phyloP scores from a whole-genome alignment of 2,113 vertebrate genomes.

The Coturnix japonica region DNA sequence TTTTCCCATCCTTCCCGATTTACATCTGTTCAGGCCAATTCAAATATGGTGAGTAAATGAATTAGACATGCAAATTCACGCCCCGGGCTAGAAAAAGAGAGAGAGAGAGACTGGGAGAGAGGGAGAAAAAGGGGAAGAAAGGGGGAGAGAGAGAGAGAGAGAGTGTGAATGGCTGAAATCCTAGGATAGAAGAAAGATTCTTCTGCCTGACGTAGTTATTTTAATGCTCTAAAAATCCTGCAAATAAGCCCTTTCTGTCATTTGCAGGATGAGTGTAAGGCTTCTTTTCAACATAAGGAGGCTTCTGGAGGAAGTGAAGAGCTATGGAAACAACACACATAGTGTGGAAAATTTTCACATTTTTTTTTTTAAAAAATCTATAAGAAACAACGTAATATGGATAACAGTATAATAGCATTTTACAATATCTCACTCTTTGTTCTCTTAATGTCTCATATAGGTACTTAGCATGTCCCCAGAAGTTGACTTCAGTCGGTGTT shows the following conservation, averaged over 20 bases:
- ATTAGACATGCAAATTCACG: constrained; percentile 78
- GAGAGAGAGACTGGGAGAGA: constrained; percentile 48
- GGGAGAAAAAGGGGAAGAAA: constrained; percentile 63
- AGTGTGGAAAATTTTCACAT: constrained; percentile 99
- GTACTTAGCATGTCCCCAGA: constrained; percentile 95
- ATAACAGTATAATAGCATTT: constrained; percentile 99
- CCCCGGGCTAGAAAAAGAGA: constrained; percentile 74
- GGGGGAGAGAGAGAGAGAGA: constrained; percentile 25
- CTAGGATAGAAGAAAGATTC: constrained; percentile 86
- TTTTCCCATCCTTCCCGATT: constrained; percentile 89
- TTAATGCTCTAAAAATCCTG: constrained; percentile 88
- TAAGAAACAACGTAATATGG: constrained; percentile 99
- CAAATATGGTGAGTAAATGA: constrained; percentile 84
- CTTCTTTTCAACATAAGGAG: constrained; percentile 88
- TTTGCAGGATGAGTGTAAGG: constrained; percentile 89
- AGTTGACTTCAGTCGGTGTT: constrained; percentile 88
- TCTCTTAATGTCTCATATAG: constrained; percentile 96
- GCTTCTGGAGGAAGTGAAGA: constrained; percentile 90
- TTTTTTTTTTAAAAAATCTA: constrained; percentile 98
- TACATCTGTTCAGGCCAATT: constrained; percentile 89
- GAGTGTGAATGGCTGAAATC: constrained; percentile 87
- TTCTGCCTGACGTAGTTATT: constrained; percentile 85
- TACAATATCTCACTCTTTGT: constrained; percentile 99
- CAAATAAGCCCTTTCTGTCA: constrained; percentile 83
- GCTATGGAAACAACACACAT: constrained; percentile 96